These are phyloP conservation scores for Pelmatolapia mariae DNA, from an alignment of 2,113 vertebrate genomes.

Conservation along the genomic window DNA sequence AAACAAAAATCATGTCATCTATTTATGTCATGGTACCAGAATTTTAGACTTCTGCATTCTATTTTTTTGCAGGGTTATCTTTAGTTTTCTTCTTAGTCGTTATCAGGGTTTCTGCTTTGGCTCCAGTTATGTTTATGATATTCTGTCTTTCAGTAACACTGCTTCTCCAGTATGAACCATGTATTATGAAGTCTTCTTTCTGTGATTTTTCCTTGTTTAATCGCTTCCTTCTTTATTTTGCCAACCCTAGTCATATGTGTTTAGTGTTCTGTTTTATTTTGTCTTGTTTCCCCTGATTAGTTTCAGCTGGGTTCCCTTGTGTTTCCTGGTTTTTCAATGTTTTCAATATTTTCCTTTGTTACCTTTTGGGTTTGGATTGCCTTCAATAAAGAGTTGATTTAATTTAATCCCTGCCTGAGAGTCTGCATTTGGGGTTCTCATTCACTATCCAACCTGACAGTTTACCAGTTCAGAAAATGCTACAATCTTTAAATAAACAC, in stretches of 20 bases:
- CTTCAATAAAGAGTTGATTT: neutral
- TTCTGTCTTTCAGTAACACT: neutral
- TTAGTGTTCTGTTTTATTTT: neutral
- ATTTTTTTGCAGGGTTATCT: fast-evolving
- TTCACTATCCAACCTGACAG: neutral
- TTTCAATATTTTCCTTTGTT: neutral
- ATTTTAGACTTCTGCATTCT: fast-evolving
- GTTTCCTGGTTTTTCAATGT: neutral
- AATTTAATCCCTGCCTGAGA: fast-evolving
- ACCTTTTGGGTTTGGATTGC: fast-evolving
- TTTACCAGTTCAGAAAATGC: too few relatives aligned
- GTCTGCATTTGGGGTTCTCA: neutral
- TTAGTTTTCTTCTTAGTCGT: fast-evolving
- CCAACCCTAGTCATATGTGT: fast-evolving
- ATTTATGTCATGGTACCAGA: neutral
- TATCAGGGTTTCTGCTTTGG: neutral
- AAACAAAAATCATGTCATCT: neutral
- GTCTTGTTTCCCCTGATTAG: neutral
- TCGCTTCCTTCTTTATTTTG: fast-evolving
- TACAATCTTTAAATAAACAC: too few relatives aligned
- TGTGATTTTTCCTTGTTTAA: fast-evolving
- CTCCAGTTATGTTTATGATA: neutral
- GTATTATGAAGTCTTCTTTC: neutral
- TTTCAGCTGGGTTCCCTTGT: neutral
- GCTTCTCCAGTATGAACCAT: neutral